These are phyloP conservation scores for Albula goreensis DNA, from an alignment of 2,113 vertebrate species.

Conservation along the genomic window DNA sequence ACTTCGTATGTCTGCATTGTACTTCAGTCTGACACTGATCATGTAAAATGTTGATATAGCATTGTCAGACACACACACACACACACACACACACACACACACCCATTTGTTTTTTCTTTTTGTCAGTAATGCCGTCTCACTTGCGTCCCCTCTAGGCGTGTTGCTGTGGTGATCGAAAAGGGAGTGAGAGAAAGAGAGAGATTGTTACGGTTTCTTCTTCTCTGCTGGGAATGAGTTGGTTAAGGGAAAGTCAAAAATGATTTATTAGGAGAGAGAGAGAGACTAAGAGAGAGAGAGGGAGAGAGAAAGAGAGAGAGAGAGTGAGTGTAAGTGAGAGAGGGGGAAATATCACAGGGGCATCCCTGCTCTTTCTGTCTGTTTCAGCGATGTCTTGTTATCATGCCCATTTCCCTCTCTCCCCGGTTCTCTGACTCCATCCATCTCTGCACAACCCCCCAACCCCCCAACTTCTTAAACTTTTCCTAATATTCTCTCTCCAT, in stretches of 20 bases:
- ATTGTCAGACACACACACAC: conserved; percentile 22
- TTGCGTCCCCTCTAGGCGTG: conserved; percentile 44
- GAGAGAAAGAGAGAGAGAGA: conserved; percentile 50
- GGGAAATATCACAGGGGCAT: conserved; percentile 70
- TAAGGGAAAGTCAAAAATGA: conserved; percentile 77
- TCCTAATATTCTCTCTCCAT: not conserved
- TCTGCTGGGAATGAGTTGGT: conserved; percentile 80
- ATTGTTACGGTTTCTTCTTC: conserved; percentile 70
- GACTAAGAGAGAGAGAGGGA: conserved; percentile 6
- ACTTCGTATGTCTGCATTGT: not conserved
- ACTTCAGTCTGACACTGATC: not conserved
- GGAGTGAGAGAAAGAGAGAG: conserved; percentile 40
- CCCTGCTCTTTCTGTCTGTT: conserved; percentile 56
- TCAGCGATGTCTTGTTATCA: conserved; percentile 39
- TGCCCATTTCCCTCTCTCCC: conserved; percentile 35
- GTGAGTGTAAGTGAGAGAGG: conserved; percentile 30
- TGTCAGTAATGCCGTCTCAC: conserved; percentile 36
- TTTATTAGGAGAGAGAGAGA: conserved; percentile 74
- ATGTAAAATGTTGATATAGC: conserved; percentile 17
- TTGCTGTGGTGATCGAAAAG: conserved; percentile 45
- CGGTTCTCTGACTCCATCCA: not conserved
- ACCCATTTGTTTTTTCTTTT: conserved; percentile 28
- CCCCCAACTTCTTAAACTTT: conserved; percentile 5
- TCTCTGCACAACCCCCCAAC: not conserved
- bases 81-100: conserved; percentile 3